Evolutionary conservation across 1,140 invertebrate genomes (phyloP).

Genomic region (Spodoptera frugiperda): DNA sequence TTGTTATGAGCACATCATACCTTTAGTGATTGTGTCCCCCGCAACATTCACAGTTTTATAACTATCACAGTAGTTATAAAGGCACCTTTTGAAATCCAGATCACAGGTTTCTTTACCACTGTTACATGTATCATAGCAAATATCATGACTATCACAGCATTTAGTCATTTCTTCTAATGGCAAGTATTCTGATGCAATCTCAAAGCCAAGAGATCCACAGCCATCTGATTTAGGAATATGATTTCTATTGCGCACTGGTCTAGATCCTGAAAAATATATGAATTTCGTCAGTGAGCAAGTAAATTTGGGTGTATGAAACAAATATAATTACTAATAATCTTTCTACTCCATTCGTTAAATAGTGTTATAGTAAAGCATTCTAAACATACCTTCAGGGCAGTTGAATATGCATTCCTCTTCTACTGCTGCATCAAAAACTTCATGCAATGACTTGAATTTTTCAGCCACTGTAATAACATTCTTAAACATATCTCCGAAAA

Average conservation of each 20-base stretch:
- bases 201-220: conserved; percentile 92
- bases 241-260: conserved; percentile 90
- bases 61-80: conserved; percentile 93
- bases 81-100: conserved; percentile 93
- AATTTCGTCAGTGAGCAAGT: background rate
- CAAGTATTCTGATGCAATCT: conserved; percentile 91
- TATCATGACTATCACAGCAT: conserved; percentile 95
- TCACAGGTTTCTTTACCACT: conserved; percentile 95
- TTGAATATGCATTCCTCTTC: conserved; percentile 93
- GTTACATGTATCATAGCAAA: conserved; percentile 96
- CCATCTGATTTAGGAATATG: conserved; percentile 92
- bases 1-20: conserved; percentile 62
- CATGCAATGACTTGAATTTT: conserved; percentile 92
- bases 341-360: too few species aligned
- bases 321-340: too few species aligned
- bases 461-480: conserved; percentile 92
- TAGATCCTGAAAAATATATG: conserved; percentile 86
- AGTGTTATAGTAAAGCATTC: conserved; percentile 3
- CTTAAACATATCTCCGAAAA: conserved; percentile 91
- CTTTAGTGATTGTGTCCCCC: conserved; percentile 88
- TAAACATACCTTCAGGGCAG: conserved; percentile 89
- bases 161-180: conserved; percentile 92
- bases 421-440: conserved; percentile 93
- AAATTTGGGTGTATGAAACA: too few species aligned
- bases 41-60: conserved; percentile 88